Percentiles rank a stretch among this genome's conserved stretches.
Evolutionary conservation across 2,888 invertebrate species (phyloP).

Genomic region (Hermaeophaga mercurialis): DNA sequence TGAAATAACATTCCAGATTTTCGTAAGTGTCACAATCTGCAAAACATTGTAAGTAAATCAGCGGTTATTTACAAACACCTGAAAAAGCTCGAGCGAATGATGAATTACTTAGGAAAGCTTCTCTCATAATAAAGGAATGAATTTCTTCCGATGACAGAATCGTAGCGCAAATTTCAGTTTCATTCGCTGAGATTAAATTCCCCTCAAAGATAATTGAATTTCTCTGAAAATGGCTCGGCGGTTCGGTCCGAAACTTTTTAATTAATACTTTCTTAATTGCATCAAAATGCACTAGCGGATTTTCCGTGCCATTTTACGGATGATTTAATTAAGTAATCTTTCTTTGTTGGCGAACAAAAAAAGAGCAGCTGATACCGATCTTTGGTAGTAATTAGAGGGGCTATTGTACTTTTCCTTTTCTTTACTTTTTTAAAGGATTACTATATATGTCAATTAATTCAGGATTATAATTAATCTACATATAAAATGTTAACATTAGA

Average conservation of each 20-base stretch:
- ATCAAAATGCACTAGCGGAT: constrained; percentile 33
- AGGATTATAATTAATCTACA: no score
- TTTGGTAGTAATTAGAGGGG: constrained; percentile 10
- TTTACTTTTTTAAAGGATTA: no score
- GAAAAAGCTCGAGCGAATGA: not conserved
- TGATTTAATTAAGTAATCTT: constrained; percentile 34
- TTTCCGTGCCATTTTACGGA: constrained; percentile 27
- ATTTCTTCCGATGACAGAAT: constrained; percentile 36
- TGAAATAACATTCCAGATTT: no score
- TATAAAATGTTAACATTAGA: no score
- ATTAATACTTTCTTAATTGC: constrained; percentile 44
- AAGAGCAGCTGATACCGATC: not conserved
- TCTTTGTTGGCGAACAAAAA: constrained; percentile 16
- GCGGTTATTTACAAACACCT: no score
- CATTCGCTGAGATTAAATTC: constrained; percentile 42
- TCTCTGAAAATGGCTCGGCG: constrained; percentile 36
- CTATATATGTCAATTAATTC: no score
- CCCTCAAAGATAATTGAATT: constrained; percentile 27
- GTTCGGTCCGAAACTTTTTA: constrained; percentile 41
- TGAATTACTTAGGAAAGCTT: not conserved
- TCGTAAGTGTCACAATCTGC: no score
- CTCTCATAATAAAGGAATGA: not conserved
- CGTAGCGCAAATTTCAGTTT: constrained; percentile 43
- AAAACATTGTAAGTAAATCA: no score
- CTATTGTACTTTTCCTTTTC: not conserved